phyloP scores from a whole-genome alignment of 2,113 vertebrate species.

The Megaceryle torquata region DNA sequence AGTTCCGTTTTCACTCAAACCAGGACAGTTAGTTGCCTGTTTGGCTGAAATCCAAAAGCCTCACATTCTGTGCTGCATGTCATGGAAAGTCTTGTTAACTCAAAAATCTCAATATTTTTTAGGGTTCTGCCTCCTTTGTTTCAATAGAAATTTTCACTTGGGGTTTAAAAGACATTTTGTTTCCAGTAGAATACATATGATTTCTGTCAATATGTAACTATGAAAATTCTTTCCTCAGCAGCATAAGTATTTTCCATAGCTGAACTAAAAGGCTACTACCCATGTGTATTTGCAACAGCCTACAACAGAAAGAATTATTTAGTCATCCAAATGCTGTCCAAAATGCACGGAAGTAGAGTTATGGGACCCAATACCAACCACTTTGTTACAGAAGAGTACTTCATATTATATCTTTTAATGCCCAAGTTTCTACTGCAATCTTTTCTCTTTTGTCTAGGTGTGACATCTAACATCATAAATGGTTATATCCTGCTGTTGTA shows the following conservation, averaged over 20 bases:
- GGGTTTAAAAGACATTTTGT: neutral
- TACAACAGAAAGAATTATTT: neutral
- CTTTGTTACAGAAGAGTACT: neutral
- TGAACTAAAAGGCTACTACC: neutral
- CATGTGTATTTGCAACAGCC: neutral
- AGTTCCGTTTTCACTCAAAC: too few species aligned
- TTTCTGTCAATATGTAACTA: neutral
- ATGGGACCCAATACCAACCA: neutral
- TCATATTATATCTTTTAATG: neutral
- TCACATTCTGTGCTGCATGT: neutral
- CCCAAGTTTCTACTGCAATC: neutral
- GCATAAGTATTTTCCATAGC: neutral
- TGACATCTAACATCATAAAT: neutral
- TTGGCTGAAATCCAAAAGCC: neutral
- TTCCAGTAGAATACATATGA: neutral
- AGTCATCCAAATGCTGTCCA: neutral
- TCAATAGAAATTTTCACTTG: neutral
- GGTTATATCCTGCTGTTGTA: neutral
- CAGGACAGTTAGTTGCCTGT: neutral
- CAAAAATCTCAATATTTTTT: neutral
- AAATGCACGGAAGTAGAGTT: neutral
- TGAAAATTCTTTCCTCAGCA: slow-evolving; percentile 2
- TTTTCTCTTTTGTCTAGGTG: neutral
- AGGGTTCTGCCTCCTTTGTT: neutral
- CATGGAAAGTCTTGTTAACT: neutral